Evolutionary conservation across 1,140 invertebrate species (phyloP), one percentile per base, ranked within the genome.

Genomic region (Drosophila pseudoananassae): DNA sequence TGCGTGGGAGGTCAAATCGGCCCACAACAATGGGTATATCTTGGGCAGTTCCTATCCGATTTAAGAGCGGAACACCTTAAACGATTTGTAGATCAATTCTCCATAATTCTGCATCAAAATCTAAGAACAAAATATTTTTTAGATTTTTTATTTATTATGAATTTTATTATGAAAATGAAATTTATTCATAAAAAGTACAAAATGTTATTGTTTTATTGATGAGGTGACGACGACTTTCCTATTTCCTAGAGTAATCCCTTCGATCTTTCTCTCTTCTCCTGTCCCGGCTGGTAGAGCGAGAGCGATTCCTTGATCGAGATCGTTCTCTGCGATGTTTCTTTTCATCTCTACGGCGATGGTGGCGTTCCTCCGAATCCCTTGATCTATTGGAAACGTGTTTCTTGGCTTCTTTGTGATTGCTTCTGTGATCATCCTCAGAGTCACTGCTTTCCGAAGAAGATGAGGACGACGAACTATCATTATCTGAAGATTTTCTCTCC

Each of bases 391-490:
- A 4, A 15, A 53, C 49, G 43, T 45, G 76, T 36, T 25, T 47
- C 1, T 73, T 61, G 12, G 33, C 60, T 17, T 43, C 14, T 17
- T 17, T 14, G 40, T 43, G 40, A 27, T 14, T 64, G 6, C 15
- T 58, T 43, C 55, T 51, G 4, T 52, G 46, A 38, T 60, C 56
- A 7, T 72, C 65, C 14, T 66, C 52, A 3, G 70, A 50, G 12
- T 80, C 72, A 12, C 29, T 57, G 33, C 46, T 63, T 8, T 76
- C 78, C 0, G 75, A 69, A 0, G 78, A 78, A 0, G 80, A 87
- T 2, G 72, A 74, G 0, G 75, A 73, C 1, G 65, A 69, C 0
- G 77, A 84, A 3, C 27, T 65, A 14, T 59, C 20, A 2, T 52
- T 59, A 2, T 45, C 40, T n/a, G 51, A 68, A 31, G 63, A 68